phyloP scores from a whole-genome alignment of 37 sponge, comb jelly and placozoan species.

The Agelas oroides region DNA sequence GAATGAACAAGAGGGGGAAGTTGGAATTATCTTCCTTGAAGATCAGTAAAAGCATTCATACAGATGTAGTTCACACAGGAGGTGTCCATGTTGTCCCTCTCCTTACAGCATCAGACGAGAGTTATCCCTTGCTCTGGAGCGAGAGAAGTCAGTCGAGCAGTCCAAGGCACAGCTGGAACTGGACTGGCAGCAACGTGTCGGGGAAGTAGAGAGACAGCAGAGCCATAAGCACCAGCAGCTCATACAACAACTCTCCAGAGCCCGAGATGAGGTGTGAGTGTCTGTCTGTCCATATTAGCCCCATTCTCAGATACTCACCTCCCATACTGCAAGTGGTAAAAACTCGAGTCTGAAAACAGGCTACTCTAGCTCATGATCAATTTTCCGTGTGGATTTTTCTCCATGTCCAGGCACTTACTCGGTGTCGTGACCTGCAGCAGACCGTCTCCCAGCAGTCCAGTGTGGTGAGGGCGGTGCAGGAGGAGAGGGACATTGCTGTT shows the following conservation, averaged over 20 bases:
- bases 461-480: not conserved
- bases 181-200: slow-evolving; percentile 44
- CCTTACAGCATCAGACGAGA: no score
- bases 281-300: no score
- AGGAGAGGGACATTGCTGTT: slow-evolving; percentile 49
- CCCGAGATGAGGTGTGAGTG: slow-evolving; percentile 49
- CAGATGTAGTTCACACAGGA: no score
- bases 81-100: no score
- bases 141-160: slow-evolving; percentile 13
- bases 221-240: slow-evolving; percentile 12
- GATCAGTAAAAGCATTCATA: no score
- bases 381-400: no score
- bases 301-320: no score
- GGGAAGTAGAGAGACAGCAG: slow-evolving; percentile 38
- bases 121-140: not conserved
- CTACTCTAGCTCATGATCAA: no score
- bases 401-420: not conserved
- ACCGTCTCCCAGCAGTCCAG: not conserved
- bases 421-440: slow-evolving; percentile 15
- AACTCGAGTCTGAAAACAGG: no score
- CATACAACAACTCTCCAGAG: slow-evolving; percentile 20
- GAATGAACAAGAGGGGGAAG: no score
- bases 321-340: no score
- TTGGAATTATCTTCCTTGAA: no score
- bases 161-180: slow-evolving; percentile 26